phyloP scores from a whole-genome alignment of 1,140 invertebrate species.

The Cardiocondyla obscurior region DNA sequence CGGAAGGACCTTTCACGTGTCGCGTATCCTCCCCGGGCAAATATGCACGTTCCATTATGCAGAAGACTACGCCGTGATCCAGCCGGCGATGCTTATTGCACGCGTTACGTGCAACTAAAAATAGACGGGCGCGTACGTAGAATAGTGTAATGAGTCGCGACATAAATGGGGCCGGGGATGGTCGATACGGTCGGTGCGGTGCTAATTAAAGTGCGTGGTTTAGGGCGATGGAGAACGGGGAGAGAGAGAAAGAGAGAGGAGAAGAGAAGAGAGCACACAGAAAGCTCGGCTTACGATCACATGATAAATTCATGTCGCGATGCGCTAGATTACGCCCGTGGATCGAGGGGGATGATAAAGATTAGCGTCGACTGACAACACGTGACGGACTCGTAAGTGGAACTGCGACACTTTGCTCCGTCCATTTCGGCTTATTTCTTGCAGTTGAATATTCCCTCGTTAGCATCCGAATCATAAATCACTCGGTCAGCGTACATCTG shows the following conservation, averaged over 20 bases:
- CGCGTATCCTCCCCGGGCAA: conserved; percentile 26
- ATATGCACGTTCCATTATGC: conserved; percentile 37
- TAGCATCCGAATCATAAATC: not conserved
- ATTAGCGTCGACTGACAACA: not conserved
- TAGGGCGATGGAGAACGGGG: not conserved
- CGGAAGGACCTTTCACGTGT: conserved; percentile 16
- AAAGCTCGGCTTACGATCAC: not conserved
- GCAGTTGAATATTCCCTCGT: not conserved
- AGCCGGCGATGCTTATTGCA: conserved; percentile 19
- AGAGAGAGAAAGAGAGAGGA: not conserved
- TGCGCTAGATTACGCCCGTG: conserved; percentile 4
- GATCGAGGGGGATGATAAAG: not conserved
- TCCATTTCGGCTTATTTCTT: not conserved
- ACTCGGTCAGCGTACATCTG: not conserved
- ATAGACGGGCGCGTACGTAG: conserved; percentile 30
- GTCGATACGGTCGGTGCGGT: conserved; percentile 18
- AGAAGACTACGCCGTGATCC: conserved; percentile 13
- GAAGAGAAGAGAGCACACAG: not conserved
- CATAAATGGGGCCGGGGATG: conserved; percentile 14
- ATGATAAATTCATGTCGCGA: conserved; percentile 22
- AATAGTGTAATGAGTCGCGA: conserved; percentile 34
- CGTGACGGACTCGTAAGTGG: conserved; percentile 1
- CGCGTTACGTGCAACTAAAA: conserved; percentile 33
- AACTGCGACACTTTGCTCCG: not conserved
- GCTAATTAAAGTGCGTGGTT: conserved; percentile 51